Base-by-base conservation (phyloP, 1,140 invertebrate genomes). In the Mesaphorura yosii region DNA sequence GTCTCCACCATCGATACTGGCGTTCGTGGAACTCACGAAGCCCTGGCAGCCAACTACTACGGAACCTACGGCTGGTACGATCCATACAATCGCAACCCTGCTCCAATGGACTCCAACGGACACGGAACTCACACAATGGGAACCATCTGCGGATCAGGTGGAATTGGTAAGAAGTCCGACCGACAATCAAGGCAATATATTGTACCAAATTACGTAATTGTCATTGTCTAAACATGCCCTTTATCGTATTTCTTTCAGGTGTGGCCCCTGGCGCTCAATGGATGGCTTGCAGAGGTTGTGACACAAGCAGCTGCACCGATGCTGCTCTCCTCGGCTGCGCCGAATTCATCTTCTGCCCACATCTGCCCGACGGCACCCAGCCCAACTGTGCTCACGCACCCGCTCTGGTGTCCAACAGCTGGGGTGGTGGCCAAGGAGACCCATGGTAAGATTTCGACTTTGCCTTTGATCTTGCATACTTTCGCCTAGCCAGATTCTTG, bases 71-170 rank as follows among this genome's bases (percentile, higher is more conserved):
- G 39, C 0, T 56, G 54, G 54, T 45, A 14, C 22, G 54, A 56
- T 22, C 54, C 54, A 20, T 15, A 14, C 1, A 20, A 41, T 5
- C 4, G 22, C 4, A 44, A 27, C 27, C 38, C 40, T 23, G 19
- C 23, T 12, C 48, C 54, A 4, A 23, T 27, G 5, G 54, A 56
- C 48, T 25, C n/a, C 4, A 47, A 44, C 23, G 54, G 54, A 17
- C 54, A 56, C 26, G 55, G 55, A 23, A 57, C 55, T 48, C 52
- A 54, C 23, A 48, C 46, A 2, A 39, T 48, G 34, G 52, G 44
- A 25, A 54, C 45, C 4, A 48, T 54, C 29, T n/a, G 17, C 10
- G n/a, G n/a, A n/a, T n/a, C n/a, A n/a, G n/a, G 40, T 42, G 23
- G 23, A 22, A 12, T 42, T 12, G 6, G 17, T 17, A 42, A 12